phyloP scores from a whole-genome alignment of 2,797 vertebrate genomes.

The Protosalanx chinensis region DNA sequence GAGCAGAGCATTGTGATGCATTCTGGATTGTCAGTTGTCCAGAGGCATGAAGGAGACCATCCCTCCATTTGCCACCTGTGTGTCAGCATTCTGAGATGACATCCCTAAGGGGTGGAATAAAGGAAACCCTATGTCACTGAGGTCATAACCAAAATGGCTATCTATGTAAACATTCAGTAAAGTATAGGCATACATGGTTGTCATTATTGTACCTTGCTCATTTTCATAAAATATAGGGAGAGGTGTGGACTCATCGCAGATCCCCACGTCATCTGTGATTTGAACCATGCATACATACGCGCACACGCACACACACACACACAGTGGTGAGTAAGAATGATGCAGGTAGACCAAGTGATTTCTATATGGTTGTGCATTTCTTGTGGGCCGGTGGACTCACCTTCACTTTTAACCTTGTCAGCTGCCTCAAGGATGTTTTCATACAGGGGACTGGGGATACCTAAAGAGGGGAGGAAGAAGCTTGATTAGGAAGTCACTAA shows the following conservation, averaged over 20 bases:
- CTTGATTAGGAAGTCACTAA: constrained; percentile 2
- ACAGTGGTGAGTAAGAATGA: background rate
- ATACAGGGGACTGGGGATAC: constrained; percentile 50
- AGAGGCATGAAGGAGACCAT: constrained; percentile 58
- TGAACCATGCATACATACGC: background rate
- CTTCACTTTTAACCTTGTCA: constrained; percentile 43
- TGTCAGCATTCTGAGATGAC: constrained; percentile 19
- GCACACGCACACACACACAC: background rate
- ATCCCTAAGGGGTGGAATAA: constrained; percentile 40
- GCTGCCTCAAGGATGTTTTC: constrained; percentile 57
- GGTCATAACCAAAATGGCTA: background rate
- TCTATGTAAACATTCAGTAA: no score
- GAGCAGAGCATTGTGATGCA: background rate
- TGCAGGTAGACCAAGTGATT: background rate
- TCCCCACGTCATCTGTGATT: constrained; percentile 22
- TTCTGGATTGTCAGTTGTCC: constrained; percentile 26
- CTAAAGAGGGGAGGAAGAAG: constrained; percentile 40
- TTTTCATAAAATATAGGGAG: constrained; percentile 45
- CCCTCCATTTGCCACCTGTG: constrained; percentile 30
- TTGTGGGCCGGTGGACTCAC: constrained; percentile 29
- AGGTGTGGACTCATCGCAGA: constrained; percentile 47
- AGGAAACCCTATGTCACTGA: background rate
- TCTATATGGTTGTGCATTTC: background rate
- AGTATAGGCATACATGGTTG: background rate
- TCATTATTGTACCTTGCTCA: constrained; percentile 47